Evolutionary conservation across 2,113 vertebrate species (phyloP).

Genomic region (Leptodactylus fuscus): DNA sequence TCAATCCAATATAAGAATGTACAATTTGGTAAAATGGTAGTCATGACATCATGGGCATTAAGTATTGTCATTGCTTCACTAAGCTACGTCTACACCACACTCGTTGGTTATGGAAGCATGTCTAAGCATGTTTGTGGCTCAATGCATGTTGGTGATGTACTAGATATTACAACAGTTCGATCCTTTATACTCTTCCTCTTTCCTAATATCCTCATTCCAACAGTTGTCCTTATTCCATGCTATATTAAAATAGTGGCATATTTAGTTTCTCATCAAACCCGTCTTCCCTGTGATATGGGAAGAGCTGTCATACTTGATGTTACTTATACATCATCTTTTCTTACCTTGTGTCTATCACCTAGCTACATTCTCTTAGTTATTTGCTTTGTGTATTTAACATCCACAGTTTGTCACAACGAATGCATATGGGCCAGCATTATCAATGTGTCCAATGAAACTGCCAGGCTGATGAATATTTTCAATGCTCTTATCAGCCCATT

Average conservation of each 20-base stretch:
- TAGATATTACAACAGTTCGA: neutral
- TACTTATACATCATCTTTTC: conserved; percentile 27
- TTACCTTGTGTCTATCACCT: conserved; percentile 24
- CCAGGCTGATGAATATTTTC: conserved; percentile 28
- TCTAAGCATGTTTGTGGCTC: conserved; percentile 48
- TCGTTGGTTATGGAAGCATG: neutral
- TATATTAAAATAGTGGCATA: conserved; percentile 26
- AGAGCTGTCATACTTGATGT: conserved; percentile 43
- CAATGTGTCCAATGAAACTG: conserved; percentile 24
- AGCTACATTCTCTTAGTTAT: conserved; percentile 8
- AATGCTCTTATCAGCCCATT: conserved; percentile 44
- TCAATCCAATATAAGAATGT: conserved; percentile 45
- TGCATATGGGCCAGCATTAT: conserved; percentile 39
- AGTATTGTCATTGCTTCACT: conserved; percentile 6
- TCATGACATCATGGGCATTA: conserved; percentile 26
- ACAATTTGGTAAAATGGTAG: conserved; percentile 42
- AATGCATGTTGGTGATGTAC: conserved; percentile 41
- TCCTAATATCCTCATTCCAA: conserved; percentile 47
- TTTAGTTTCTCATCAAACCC: conserved; percentile 2
- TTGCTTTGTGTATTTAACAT: conserved; percentile 38
- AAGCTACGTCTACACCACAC: conserved; percentile 30
- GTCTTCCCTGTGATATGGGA: conserved; percentile 31
- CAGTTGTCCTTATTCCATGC: conserved; percentile 11
- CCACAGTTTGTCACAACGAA: conserved; percentile 28
- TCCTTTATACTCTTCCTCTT: conserved; percentile 24